These are phyloP conservation scores for Oxycera nigricornis DNA, from an alignment of 2,888 invertebrate genomes.

Conservation along the genomic window DNA sequence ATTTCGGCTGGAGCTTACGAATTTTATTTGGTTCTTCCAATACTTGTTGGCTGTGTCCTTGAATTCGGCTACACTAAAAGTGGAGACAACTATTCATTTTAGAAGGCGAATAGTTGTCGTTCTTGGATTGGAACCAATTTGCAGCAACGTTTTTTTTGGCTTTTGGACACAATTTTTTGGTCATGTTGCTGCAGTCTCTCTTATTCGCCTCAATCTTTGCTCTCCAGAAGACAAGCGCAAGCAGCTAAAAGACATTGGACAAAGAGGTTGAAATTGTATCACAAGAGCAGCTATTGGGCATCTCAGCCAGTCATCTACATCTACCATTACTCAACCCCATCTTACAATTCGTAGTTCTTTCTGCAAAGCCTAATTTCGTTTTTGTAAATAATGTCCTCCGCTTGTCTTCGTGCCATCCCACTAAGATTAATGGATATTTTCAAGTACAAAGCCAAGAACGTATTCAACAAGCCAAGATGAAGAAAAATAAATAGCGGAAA, in stretches of 20 bases:
- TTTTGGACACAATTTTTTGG: background rate
- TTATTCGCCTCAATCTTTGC: background rate
- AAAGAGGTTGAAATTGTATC: no score
- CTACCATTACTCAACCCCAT: background rate
- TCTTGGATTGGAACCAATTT: constrained; percentile 16
- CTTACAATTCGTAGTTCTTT: background rate
- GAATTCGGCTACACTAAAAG: no score
- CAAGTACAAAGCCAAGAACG: background rate
- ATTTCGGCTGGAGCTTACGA: no score
- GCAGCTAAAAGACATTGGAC: background rate
- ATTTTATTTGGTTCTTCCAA: no score
- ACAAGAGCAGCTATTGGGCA: no score
- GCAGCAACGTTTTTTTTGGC: constrained; percentile 24
- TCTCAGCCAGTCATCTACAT: no score
- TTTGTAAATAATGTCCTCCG: constrained; percentile 25
- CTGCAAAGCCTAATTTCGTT: constrained; percentile 24
- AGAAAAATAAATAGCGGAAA: background rate
- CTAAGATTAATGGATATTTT: constrained; percentile 25
- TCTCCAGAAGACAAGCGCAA: background rate
- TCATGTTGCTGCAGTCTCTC: background rate
- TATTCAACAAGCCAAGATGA: background rate
- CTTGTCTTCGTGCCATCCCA: constrained; percentile 15
- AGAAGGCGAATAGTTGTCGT: background rate
- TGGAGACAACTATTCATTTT: no score
- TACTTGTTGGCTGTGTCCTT: no score